phyloP scores from a whole-genome alignment of 2,797 vertebrate genomes.

The Nyctibius grandis region DNA sequence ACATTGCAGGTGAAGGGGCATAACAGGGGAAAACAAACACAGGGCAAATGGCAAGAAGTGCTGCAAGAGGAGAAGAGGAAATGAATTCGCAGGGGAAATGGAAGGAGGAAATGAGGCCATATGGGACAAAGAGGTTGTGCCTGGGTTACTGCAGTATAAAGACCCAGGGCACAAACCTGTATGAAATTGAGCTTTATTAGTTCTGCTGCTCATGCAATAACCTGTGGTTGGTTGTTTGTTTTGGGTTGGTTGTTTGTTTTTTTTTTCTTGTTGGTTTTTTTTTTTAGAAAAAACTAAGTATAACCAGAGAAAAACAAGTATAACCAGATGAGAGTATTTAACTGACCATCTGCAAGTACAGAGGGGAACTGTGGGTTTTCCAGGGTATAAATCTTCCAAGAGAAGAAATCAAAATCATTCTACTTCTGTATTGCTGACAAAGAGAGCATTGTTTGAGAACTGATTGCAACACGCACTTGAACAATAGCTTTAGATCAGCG shows the following conservation, averaged over 20 bases:
- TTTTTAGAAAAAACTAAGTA: background rate
- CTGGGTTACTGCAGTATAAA: background rate
- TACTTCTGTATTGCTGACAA: constrained; percentile 32
- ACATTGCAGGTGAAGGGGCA: background rate
- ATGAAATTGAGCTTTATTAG: background rate
- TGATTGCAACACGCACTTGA: constrained; percentile 27
- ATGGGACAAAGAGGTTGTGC: background rate
- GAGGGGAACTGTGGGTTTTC: constrained; percentile 3
- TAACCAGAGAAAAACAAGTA: background rate
- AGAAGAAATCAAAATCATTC: constrained; percentile 47
- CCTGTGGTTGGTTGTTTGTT: background rate
- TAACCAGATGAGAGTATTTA: constrained; percentile 45
- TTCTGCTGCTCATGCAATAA: background rate
- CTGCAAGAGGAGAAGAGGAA: background rate
- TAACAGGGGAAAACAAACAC: background rate
- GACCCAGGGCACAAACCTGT: background rate
- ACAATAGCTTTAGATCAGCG: constrained; percentile 41
- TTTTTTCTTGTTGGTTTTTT: background rate
- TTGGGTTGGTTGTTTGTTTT: background rate
- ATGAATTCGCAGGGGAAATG: background rate
- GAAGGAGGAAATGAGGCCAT: background rate
- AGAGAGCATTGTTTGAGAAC: constrained; percentile 35
- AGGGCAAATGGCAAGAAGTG: background rate
- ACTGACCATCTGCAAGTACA: constrained; percentile 33
- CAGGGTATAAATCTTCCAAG: constrained; percentile 9